Evolutionary conservation across 1,140 invertebrate genomes (phyloP), one percentile per base, ranked within the genome.

Genomic region (Cherax quadricarinatus): DNA sequence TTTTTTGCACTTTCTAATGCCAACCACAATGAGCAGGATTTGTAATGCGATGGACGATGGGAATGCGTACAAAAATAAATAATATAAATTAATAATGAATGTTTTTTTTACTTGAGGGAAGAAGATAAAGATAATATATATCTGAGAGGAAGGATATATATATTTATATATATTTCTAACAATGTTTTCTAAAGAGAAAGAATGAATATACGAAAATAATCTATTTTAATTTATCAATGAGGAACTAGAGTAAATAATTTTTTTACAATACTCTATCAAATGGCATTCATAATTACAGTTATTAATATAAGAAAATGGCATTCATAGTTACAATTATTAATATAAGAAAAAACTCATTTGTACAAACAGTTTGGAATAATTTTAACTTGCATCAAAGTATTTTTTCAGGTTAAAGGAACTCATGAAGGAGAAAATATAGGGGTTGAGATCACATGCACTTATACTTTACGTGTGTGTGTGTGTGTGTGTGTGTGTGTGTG

Each of bases 61-160:
- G 78, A 75, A 79, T 53, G 41, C 86, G 79, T 88, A 88, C 60
- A 88, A 88, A 88, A 88, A 88, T 88, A 88, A 88, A 88, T 88
- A 79, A 80, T 57, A 79, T 79, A 30, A n/a, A 79, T 88, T 88
- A 78, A 79, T 30, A 86, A 86, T 10, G 73, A 88, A 75, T 41
- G 0, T 41, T 2, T 41, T 41, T 41, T 41, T 41, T 2, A 41
- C 30, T 41, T 41, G 30, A 41, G 30, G 30, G 30, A 41, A 41
- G 30, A 41, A 41, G 30, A 41, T 41, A 41, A 41, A 41, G 30
- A 41, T 41, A 41, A 41, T 41, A 41, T 41, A 41, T 41, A 1
- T 41, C 30, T 41, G 30, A 41, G 30, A 41, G 30, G 30, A 41
- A 41, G 30, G 30, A 41, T 41, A 41, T 41, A 41, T 41, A 41